These are phyloP conservation scores for Epirrita christyi DNA, from an alignment of 2,888 invertebrate genomes.

Conservation along the genomic window DNA sequence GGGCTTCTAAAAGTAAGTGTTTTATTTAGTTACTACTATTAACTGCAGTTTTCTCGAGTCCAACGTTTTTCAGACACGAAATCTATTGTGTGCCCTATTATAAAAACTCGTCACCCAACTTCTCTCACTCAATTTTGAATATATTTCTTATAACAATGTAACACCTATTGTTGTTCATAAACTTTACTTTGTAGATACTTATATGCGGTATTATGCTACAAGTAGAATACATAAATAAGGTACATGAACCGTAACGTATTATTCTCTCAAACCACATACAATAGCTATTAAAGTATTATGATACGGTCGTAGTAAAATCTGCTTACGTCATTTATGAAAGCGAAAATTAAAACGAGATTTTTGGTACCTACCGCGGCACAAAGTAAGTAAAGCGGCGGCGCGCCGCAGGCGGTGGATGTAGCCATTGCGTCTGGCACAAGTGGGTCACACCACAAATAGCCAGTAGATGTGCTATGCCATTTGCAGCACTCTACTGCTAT, in stretches of 20 bases:
- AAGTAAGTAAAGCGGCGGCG: no score
- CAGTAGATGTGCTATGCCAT: constrained; percentile 2
- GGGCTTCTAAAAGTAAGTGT: constrained; percentile 92
- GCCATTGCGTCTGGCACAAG: constrained; percentile 30
- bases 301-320: constrained; percentile 34
- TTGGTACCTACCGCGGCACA: no score
- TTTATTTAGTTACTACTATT: background rate
- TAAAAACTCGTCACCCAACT: background rate
- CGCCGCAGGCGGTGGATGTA: constrained; percentile 27
- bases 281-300: constrained; percentile 27
- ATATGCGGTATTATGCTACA: background rate
- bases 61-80: no score
- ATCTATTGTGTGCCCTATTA: background rate
- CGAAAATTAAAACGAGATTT: constrained; percentile 38
- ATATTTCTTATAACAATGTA: background rate
- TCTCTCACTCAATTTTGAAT: background rate
- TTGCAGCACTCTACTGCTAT: background rate
- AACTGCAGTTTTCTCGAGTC: no score
- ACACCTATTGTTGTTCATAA: background rate
- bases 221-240: constrained; percentile 12
- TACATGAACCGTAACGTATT: constrained; percentile 18
- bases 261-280: constrained; percentile 19
- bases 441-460: constrained; percentile 21
- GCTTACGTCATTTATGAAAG: constrained; percentile 41
- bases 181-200: constrained; percentile 4